These are phyloP conservation scores for Narcine bancroftii DNA, from an alignment of 2,113 vertebrate species.

Conservation along the genomic window DNA sequence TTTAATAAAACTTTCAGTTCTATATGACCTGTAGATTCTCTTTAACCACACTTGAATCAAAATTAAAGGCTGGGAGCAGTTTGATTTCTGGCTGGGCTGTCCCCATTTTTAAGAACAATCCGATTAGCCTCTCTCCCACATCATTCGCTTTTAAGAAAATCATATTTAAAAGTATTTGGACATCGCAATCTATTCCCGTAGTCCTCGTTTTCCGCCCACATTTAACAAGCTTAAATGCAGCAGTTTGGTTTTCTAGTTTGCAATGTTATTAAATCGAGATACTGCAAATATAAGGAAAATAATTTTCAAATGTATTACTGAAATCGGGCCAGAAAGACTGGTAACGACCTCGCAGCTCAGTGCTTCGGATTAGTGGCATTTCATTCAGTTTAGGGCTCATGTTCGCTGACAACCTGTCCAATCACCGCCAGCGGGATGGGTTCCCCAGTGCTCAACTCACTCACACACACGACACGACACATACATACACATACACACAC, in stretches of 20 bases:
- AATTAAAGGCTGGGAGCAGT: not conserved
- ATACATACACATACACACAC: no score
- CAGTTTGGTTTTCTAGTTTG: not conserved
- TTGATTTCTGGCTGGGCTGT: not conserved
- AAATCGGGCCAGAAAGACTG: not conserved
- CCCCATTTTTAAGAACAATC: not conserved
- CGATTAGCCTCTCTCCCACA: no score
- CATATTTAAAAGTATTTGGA: no score
- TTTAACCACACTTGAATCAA: not conserved
- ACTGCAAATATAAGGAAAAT: not conserved
- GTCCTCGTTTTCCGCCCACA: no score
- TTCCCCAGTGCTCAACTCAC: not conserved
- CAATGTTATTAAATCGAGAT: not conserved
- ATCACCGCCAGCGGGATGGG: not conserved
- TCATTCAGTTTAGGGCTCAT: not conserved
- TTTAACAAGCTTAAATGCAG: no score
- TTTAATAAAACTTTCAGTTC: not conserved
- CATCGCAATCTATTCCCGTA: no score
- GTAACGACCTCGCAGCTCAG: not conserved
- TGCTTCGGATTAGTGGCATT: constrained; percentile 16
- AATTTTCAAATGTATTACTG: not conserved
- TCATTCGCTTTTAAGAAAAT: not conserved
- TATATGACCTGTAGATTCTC: not conserved
- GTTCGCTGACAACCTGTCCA: not conserved
- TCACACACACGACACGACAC: not conserved